phyloP scores from a whole-genome alignment of 2,888 invertebrate species.

The Silvanus unidentatus region DNA sequence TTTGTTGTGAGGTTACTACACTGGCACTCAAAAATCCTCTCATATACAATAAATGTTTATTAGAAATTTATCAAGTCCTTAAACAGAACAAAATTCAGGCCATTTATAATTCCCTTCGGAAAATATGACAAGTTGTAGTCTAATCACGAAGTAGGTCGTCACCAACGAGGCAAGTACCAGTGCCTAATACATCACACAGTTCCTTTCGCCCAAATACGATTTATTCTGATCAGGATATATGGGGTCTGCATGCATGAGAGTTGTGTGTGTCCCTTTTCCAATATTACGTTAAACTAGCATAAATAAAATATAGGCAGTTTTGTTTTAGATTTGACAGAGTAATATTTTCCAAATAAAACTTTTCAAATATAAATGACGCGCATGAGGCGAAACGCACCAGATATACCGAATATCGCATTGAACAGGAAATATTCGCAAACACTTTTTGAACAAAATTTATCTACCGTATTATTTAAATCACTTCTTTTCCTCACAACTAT shows the following conservation, averaged over 20 bases:
- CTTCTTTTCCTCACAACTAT: constrained; percentile 6
- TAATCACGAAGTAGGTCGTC: constrained; percentile 5
- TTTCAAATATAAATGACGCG: constrained; percentile 44
- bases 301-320: constrained; percentile 39
- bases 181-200: constrained; percentile 14
- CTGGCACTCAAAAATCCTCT: constrained; percentile 18
- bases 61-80: background rate
- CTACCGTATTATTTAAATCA: constrained; percentile 28
- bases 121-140: constrained; percentile 3
- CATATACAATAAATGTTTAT: background rate
- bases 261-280: constrained; percentile 14
- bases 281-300: constrained; percentile 21
- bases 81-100: background rate
- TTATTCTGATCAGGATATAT: constrained; percentile 38
- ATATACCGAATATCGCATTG: constrained; percentile 24
- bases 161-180: background rate
- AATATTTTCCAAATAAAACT: constrained; percentile 41
- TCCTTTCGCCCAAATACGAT: constrained; percentile 34
- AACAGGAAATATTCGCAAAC: constrained; percentile 30
- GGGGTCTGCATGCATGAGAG: constrained; percentile 37
- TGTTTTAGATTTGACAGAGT: constrained; percentile 39
- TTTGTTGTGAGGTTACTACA: constrained; percentile 29
- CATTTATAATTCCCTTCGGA: background rate
- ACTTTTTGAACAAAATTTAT: constrained; percentile 26
- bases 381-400: constrained; percentile 28